Evolutionary conservation across 2,888 invertebrate genomes (phyloP), one percentile per base, ranked within the genome.

Genomic region (Pseudococcus jackbeardsleyi): DNA sequence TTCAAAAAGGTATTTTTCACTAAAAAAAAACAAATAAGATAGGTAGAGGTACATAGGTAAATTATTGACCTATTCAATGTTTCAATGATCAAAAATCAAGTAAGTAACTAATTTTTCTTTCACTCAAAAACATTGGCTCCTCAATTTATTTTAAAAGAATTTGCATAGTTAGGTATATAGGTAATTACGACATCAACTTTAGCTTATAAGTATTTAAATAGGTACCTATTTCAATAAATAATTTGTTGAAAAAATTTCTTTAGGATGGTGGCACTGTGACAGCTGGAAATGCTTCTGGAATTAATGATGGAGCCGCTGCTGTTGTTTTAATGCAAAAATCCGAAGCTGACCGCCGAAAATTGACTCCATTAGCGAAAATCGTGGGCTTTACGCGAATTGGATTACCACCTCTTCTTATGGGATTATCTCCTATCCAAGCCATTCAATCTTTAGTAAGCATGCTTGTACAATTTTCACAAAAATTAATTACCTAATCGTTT

Each of bases 221-320:
- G 26, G 88, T 68, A 79, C 6, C 5, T 12, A 46, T 46, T 46
- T 46, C 5, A 46, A 46, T 46, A 5, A 8, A 46, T 12, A 0
- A 46, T 5, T 1, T 46, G 1, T 46, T 46, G 6, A 46, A 1
- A 0, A 50, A 9, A 15, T 50, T 50, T 89, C 90, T 91, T 84
- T 90, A 94, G 93, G 92, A 92, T 89, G 95, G 94, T 8, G 54
- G 54, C 54, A 94, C 95, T 0, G 95, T 96, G 5, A 96, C 96
- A 4, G 93, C 96, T 50, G 96, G 95, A 82, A 96, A 95, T 92
- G 93, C 96, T 0, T 96, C 96, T 11, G 96, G 96, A 42, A 93
- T 96, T 54, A 96, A 96, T 91, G 98, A 98, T 91, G 98, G 98
- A 0, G 98, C 98, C 4, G 97, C 97, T 5, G 97, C 95, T 0